These are phyloP conservation scores for Nannoperca australis DNA, from an alignment of 2,797 vertebrate species.

Conservation along the genomic window DNA sequence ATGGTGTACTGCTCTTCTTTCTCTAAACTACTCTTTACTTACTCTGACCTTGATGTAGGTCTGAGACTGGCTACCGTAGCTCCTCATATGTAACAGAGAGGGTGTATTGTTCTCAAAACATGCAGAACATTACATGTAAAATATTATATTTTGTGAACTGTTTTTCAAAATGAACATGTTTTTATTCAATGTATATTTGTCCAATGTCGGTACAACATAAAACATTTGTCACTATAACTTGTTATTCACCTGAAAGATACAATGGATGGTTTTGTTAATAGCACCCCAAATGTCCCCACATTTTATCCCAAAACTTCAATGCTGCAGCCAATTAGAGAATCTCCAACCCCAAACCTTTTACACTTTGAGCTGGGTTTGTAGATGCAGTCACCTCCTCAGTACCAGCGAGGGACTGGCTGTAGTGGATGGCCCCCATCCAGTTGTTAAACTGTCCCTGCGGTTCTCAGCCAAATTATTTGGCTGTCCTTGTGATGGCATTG, in stretches of 20 bases:
- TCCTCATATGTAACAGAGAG: background rate
- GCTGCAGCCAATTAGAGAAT: background rate
- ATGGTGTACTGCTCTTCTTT: background rate
- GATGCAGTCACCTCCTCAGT: slow-evolving; percentile 17
- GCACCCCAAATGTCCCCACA: background rate
- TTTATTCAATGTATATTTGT: background rate
- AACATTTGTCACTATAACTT: slow-evolving; percentile 4
- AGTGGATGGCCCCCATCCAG: slow-evolving; percentile 51
- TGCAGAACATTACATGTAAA: background rate
- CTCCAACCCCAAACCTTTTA: slow-evolving; percentile 1
- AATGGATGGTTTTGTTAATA: background rate
- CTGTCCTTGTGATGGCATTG: slow-evolving; percentile 67
- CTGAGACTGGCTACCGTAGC: slow-evolving; percentile 7
- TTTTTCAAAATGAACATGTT: background rate
- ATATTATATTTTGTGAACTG: background rate
- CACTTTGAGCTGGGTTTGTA: slow-evolving; percentile 22
- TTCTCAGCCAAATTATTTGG: slow-evolving; percentile 64
- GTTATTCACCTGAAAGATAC: slow-evolving; percentile 6
- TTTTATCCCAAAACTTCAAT: slow-evolving; percentile 6
- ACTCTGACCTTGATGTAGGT: slow-evolving; percentile 29
- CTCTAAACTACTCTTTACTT: background rate
- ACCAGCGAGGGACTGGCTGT: slow-evolving; percentile 38
- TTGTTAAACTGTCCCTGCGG: slow-evolving; percentile 61
- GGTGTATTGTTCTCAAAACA: background rate
- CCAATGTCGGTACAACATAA: background rate